Conservation (phyloP, 2,888 invertebrate species). For the Drosophila diplacantha region DNA sequence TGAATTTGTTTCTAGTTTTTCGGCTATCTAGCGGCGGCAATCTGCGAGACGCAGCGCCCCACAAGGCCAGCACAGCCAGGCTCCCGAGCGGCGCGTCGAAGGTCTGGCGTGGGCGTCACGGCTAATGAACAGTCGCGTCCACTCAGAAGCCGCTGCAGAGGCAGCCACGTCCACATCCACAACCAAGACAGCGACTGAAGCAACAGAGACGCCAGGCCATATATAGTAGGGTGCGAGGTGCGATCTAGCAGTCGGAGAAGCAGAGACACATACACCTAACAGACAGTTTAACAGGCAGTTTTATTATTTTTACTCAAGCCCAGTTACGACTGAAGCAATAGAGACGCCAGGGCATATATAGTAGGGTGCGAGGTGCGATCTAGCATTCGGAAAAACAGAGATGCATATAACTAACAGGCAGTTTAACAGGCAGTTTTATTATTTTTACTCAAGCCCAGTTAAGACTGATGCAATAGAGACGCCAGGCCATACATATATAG, state of each 20-base stretch:
- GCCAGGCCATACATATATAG: conserved; percentile 33
- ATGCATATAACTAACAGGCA: too few relatives aligned
- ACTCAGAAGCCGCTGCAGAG: too few relatives aligned
- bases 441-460: background rate
- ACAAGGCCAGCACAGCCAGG: conserved; percentile 29
- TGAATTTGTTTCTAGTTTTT: background rate
- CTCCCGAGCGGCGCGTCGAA: conserved; percentile 58
- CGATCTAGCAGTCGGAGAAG: background rate
- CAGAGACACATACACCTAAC: too few relatives aligned
- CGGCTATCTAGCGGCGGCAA: conserved; percentile 27
- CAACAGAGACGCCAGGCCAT: conserved; percentile 40
- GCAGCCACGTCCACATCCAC: background rate
- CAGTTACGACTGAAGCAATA: conserved; percentile 29
- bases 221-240: conserved; percentile 25
- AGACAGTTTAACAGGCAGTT: background rate
- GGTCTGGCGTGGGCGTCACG: conserved; percentile 63
- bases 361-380: conserved; percentile 24
- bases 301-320: background rate
- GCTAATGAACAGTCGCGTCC: conserved; percentile 58
- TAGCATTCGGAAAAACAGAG: background rate
- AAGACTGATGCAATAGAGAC: too few relatives aligned
- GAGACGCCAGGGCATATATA: conserved; percentile 28
- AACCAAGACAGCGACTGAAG: conserved; percentile 37
- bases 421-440: too few relatives aligned
- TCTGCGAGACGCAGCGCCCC: conserved; percentile 14